phyloP scores from a whole-genome alignment of 92 coral and sea anemone species.

The Siderastrea siderea region DNA sequence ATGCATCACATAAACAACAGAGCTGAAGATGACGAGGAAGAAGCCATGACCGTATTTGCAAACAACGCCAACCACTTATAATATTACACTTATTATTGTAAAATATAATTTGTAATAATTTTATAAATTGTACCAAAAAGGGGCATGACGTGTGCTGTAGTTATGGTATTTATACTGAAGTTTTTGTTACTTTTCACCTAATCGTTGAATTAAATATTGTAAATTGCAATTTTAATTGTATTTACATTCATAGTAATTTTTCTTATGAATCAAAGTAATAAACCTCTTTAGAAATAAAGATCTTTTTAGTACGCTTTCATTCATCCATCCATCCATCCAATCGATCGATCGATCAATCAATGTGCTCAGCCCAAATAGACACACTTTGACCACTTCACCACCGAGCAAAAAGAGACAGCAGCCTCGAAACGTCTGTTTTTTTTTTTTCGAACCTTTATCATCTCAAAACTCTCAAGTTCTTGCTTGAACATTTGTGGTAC shows the following conservation, averaged over 20 bases:
- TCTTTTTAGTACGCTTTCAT: not conserved
- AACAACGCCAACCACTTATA: constrained; percentile 74
- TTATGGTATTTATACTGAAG: constrained; percentile 13
- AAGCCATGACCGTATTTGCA: not conserved
- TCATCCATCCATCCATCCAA: no score
- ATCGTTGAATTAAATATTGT: not conserved
- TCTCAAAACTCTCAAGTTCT: no score
- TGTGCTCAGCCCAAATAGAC: not conserved
- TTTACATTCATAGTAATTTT: not conserved
- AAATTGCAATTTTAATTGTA: not conserved
- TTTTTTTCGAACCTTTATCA: no score
- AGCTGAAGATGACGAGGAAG: constrained; percentile 72
- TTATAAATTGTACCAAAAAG: not conserved
- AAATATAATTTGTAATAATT: not conserved
- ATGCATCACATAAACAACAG: constrained; percentile 70
- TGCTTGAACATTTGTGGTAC: no score
- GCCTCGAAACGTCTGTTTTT: no score
- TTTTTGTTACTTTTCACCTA: not conserved
- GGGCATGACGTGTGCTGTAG: not conserved
- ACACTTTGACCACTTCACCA: no score
- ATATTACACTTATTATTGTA: not conserved
- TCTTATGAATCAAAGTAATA: not conserved
- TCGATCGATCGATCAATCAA: no score
- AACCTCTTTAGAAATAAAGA: not conserved
- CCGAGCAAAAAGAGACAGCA: no score